Conservation (phyloP, 1,140 invertebrate species). For the Periplaneta americana region DNA sequence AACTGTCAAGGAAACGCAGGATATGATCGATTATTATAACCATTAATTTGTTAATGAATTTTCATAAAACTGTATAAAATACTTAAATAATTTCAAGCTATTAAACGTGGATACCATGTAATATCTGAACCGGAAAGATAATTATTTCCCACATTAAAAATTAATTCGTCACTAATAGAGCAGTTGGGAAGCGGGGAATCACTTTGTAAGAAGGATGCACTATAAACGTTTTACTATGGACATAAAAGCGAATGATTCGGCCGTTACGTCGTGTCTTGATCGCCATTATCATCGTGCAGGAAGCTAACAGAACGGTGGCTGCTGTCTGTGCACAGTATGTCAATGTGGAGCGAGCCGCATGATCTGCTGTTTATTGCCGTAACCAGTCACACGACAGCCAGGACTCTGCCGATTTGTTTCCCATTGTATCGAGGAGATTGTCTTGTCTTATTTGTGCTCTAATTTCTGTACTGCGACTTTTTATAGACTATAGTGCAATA, state of each 20-base stretch:
- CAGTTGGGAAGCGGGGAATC: not conserved
- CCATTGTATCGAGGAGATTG: too few relatives aligned
- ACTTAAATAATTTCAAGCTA: too few relatives aligned
- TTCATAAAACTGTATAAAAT: too few relatives aligned
- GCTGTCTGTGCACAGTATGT: not conserved
- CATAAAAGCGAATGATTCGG: not conserved
- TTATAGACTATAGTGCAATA: too few relatives aligned
- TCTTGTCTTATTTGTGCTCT: too few relatives aligned
- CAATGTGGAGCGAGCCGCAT: not conserved
- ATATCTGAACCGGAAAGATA: not conserved
- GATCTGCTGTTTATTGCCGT: not conserved
- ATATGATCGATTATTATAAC: too few relatives aligned
- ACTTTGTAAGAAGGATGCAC: not conserved
- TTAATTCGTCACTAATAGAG: not conserved
- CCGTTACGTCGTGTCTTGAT: not conserved
- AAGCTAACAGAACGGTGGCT: not conserved
- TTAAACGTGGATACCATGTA: too few relatives aligned
- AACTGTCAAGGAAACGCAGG: too few relatives aligned
- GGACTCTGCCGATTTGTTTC: too few relatives aligned
- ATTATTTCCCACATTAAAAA: not conserved
- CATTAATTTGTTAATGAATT: too few relatives aligned
- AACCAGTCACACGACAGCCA: too few relatives aligned
- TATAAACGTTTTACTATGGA: not conserved
- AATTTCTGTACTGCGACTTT: too few relatives aligned
- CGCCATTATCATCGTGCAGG: not conserved